Evolutionary conservation across 2,113 vertebrate genomes (phyloP), one percentile per base, ranked within the genome.

Genomic region (Saguinus imperator): DNA sequence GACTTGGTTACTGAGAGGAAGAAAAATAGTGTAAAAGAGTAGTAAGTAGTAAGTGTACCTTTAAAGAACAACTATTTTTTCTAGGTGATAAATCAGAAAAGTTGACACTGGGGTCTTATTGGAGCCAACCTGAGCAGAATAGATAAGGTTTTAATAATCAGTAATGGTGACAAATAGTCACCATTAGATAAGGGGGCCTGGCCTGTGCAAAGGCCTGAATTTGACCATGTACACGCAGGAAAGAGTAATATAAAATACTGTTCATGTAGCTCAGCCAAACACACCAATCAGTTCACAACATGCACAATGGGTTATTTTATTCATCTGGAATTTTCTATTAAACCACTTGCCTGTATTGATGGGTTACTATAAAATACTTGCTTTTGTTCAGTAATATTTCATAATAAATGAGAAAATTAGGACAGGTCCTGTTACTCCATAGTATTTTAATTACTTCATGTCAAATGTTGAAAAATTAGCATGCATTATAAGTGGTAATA

Each of bases 381-480:
- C 27, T 79, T 93, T 96, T 83, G 29, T 86, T 52, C 32, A 73
- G 50, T 83, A 89, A 90, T 87, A 68, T 73, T 91, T 91, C 35
- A 94, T 96, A 92, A 87, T 82, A 93, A 91, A 94, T 93, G 58
- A 94, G 29, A 87, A 96, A 89, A 92, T 83, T 96, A 89, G 61
- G 61, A 81, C 14, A 96, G 68, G 35, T 82, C 21, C 43, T 95
- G 43, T 93, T 95, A 70, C 80, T 97, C 75, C 29, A 58, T 70
- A 76, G 17, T 76, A 87, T 94, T 95, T 96, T 97, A 97, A 96
- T 97, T 97, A 80, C 70, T 83, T 89, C 17, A 48, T 94, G 83
- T 96, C 92, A 97, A 96, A 76, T 85, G 6, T 83, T 96, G 87
- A 97, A 95, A 96, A 97, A 95, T 97, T 85, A 95, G 55, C 61